These are phyloP conservation scores for Bostrychus sinensis DNA, from an alignment of 2,113 vertebrate species.

Conservation along the genomic window DNA sequence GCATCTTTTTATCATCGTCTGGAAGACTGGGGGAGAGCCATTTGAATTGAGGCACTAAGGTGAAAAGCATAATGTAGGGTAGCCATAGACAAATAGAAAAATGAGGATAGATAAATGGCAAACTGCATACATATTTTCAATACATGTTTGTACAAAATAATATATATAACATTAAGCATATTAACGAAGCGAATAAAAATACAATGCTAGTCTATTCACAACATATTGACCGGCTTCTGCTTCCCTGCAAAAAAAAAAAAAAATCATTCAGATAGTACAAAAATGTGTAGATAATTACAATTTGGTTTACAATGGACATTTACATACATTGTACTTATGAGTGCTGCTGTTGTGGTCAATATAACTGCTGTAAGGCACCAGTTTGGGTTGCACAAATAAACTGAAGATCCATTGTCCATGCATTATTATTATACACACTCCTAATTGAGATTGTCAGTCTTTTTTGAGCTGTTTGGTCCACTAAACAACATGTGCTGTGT, in stretches of 20 bases:
- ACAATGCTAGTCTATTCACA: conserved; percentile 69
- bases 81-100: conserved; percentile 22
- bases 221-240: conserved; percentile 59
- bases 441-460: conserved; percentile 62
- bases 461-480: conserved; percentile 73
- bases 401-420: conserved; percentile 55
- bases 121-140: conserved; percentile 73
- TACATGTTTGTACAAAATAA: conserved; percentile 77
- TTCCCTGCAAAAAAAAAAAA: conserved; percentile 79
- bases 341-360: conserved; percentile 42
- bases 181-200: conserved; percentile 54
- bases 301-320: conserved; percentile 39
- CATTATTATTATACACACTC: conserved; percentile 51
- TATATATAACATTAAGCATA: conserved; percentile 72
- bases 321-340: conserved; percentile 19
- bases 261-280: conserved; percentile 74
- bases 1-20: conserved; percentile 42
- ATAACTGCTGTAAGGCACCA: conserved; percentile 78
- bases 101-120: conserved; percentile 51
- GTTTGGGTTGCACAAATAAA: conserved; percentile 62
- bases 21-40: conserved; percentile 50
- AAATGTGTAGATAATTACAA: conserved; percentile 60
- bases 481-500: conserved; percentile 64
- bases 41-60: conserved; percentile 70
- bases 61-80: conserved; percentile 55